phyloP scores from a whole-genome alignment of 2,797 vertebrate species.

The Syngnathus rostellatus region DNA sequence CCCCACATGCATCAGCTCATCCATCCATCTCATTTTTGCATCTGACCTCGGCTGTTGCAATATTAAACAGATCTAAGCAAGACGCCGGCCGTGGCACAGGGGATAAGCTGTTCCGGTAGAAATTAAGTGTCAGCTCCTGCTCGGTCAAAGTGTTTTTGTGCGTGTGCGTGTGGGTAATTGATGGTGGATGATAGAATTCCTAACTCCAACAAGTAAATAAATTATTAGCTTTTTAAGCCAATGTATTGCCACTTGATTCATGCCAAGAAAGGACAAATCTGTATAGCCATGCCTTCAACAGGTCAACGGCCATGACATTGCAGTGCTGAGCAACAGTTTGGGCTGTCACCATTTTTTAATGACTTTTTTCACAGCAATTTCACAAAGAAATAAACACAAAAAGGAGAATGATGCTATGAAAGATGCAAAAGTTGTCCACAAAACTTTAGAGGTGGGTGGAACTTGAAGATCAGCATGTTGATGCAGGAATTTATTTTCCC shows the following conservation, averaged over 20 bases:
- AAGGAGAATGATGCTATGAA: background rate
- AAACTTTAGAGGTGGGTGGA: background rate
- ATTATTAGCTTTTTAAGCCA: background rate
- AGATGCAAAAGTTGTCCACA: background rate
- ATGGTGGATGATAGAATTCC: background rate
- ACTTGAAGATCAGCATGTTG: no score
- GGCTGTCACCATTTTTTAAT: background rate
- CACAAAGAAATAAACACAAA: background rate
- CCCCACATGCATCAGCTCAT: slow-evolving; percentile 31
- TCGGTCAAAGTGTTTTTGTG: background rate
- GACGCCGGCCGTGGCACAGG: slow-evolving; percentile 41
- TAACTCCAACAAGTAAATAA: background rate
- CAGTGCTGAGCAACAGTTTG: background rate
- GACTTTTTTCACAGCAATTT: background rate
- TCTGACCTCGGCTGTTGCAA: slow-evolving; percentile 50
- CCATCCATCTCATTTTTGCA: slow-evolving; percentile 24
- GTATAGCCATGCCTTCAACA: background rate
- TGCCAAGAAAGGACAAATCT: background rate
- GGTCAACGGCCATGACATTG: background rate
- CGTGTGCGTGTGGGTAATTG: slow-evolving; percentile 6
- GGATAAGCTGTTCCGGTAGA: slow-evolving; percentile 41
- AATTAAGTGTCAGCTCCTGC: slow-evolving; percentile 33
- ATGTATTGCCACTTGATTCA: background rate
- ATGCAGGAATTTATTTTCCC: no score
- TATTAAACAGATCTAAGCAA: slow-evolving; percentile 63